Percentiles rank a stretch among this genome's conserved stretches.
These are phyloP conservation scores for Gymnocephalus cernua DNA, from an alignment of 2,113 vertebrate genomes.

Conservation along the genomic window DNA sequence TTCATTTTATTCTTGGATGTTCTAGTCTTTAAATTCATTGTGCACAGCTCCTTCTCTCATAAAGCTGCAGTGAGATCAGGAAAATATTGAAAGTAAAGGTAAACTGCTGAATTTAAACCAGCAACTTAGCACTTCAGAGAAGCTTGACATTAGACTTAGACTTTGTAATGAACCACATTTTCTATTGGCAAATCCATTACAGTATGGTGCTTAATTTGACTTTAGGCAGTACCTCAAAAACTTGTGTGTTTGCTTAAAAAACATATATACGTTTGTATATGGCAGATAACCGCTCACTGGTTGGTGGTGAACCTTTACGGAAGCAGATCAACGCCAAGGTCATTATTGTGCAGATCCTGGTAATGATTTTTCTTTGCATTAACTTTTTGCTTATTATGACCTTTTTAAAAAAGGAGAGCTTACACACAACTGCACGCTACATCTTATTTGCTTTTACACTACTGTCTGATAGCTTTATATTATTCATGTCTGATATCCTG, in stretches of 20 bases:
- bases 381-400: slow-evolving; percentile 57
- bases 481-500: slow-evolving; percentile 37
- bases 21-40: background rate
- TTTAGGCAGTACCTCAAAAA: background rate
- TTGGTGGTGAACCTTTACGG: background rate
- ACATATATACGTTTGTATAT: background rate
- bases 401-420: slow-evolving; percentile 55
- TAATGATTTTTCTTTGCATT: slow-evolving; percentile 46
- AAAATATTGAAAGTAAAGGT: too few relatives aligned
- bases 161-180: too few relatives aligned
- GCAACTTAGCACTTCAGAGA: background rate
- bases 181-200: too few relatives aligned
- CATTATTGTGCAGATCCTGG: slow-evolving; percentile 51
- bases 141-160: background rate
- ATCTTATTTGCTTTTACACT: slow-evolving; percentile 72
- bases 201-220: background rate
- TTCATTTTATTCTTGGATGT: background rate
- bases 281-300: slow-evolving; percentile 13
- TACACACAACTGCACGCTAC: slow-evolving; percentile 64
- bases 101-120: background rate
- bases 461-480: slow-evolving; percentile 56
- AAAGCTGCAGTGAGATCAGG: background rate
- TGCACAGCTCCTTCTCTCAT: background rate
- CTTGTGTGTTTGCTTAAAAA: too few relatives aligned
- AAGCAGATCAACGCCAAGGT: fast-evolving